Base-by-base conservation (phyloP, 2,113 vertebrate species). In the Narcine bancroftii region DNA sequence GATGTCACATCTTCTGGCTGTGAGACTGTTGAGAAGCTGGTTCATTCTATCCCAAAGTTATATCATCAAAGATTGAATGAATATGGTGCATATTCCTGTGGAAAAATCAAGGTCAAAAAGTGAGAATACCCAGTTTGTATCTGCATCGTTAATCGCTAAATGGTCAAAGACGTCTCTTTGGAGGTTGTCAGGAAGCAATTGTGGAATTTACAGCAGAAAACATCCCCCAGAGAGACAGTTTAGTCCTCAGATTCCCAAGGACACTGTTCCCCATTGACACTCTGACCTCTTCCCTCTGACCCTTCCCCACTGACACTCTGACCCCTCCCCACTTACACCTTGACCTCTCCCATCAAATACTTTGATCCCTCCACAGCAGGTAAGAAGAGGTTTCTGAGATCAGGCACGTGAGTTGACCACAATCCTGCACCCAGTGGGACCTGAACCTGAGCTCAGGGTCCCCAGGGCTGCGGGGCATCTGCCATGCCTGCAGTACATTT, bases 151-250 rank as follows among this genome's bases (percentile, higher is more conserved):
- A 33, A 11, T n/a, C 24, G 10, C 56, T 24, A 21, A 89, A 63
- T 50, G 10, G 83, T 29, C n/a, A 7, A 36, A 15, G 83, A 56
- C 15, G 21, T 92, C 77, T 93, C 93, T 93, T 87, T 93, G 75
- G 65, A 19, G 89, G 93, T 95, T 95, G 93, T 93, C 94, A 94
- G 93, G 94, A 94, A 94, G 93, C 94, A 93, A 93, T 71, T 92
- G 93, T 92, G 93, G 60, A 93, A 92, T 19, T 33, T 92, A 24
- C 53, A 89, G 36, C 65, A 56, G 36, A 69, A 93, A 93, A 92
- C 56, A 60, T 7, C 13, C 56, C 56, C 56, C n/a, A n/a, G n/a
- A 60, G 56, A 60, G 56, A 11, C 56, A 60, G n/a, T n/a, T n/a
- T n/a, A n/a, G n/a, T n/a, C n/a, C n/a, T n/a, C 56, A 60, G 56